Conservation (phyloP, 2,113 vertebrate species). For the Melanocharis versteri region DNA sequence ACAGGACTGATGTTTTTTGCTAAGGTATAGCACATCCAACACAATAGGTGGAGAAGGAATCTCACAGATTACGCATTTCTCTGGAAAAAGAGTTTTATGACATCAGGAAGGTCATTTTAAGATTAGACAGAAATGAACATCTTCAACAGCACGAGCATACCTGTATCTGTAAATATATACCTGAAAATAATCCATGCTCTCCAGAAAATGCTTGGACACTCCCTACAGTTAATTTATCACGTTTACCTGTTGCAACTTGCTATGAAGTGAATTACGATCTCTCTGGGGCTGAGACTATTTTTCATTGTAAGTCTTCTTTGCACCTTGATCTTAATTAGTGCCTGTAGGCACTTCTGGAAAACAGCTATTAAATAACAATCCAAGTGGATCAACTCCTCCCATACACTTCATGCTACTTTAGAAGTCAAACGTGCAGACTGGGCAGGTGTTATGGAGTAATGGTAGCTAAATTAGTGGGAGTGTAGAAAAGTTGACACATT, state of each 20-base stretch:
- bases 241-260: constrained; percentile 20
- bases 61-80: background rate
- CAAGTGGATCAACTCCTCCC: constrained; percentile 5
- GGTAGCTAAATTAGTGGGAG: constrained; percentile 18
- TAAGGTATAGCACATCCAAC: background rate
- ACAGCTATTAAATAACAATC: constrained; percentile 53
- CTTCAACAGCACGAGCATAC: background rate
- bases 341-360: constrained; percentile 44
- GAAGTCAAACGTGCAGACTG: background rate
- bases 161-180: background rate
- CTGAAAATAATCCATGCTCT: background rate
- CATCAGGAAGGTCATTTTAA: background rate
- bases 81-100: background rate
- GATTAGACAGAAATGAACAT: background rate
- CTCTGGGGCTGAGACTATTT: constrained; percentile 13
- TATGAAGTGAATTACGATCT: background rate
- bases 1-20: background rate
- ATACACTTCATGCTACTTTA: background rate
- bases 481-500: background rate
- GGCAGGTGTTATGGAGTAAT: background rate
- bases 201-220: background rate
- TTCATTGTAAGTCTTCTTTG: background rate
- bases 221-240: background rate
- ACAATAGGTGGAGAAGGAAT: background rate
- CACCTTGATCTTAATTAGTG: constrained; percentile 55